Evolutionary conservation across 2,797 vertebrate genomes (phyloP), one percentile per base, ranked within the genome.

Genomic region (Poecilia gillii): DNA sequence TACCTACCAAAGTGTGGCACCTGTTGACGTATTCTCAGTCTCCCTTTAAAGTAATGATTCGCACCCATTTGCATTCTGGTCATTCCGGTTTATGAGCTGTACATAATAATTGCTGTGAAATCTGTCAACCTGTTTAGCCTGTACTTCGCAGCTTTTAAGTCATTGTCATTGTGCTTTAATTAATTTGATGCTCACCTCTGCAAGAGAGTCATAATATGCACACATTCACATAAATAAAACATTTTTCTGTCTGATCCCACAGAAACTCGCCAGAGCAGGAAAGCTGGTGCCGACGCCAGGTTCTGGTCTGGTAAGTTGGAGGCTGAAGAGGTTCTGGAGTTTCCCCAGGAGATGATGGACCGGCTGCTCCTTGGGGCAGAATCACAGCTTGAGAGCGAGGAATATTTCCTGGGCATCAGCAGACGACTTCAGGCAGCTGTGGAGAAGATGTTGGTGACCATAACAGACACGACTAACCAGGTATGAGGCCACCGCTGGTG

Each of bases 381-480:
- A 87, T 85, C 96, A 36, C 96, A 95, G 85, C 94, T 96, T 4
- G 95, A 98, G 90, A 97, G 96, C n/a, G 96, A 98, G 91, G 96
- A 96, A 57, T 91, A 96, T 64, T 46, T 98, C 78, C 92, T 97
- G 88, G 96, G 94, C 82, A 94, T 98, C 88, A 97, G 97, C 88
- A 90, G 94, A 84, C 96, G 98, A 76, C 96, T 99, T 33, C 98
- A 99, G 70, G 95, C 93, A 0, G 97, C 97, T 36, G 95, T 99
- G 88, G 96, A 97, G 93, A 98, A 97, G 89, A 97, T 99, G 86
- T 87, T 99, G 59, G 96, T 97, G 94, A 94, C 97, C 80, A 97
- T 99, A 90, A 97, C 86, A 31, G 96, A 98, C 91, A 97, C 97
- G 11, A 96, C 93, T 33, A 93, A 95, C 93, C 96, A 99, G 98